Conservation (phyloP, 2,888 invertebrate species). For the Cacoxenus indagator region DNA sequence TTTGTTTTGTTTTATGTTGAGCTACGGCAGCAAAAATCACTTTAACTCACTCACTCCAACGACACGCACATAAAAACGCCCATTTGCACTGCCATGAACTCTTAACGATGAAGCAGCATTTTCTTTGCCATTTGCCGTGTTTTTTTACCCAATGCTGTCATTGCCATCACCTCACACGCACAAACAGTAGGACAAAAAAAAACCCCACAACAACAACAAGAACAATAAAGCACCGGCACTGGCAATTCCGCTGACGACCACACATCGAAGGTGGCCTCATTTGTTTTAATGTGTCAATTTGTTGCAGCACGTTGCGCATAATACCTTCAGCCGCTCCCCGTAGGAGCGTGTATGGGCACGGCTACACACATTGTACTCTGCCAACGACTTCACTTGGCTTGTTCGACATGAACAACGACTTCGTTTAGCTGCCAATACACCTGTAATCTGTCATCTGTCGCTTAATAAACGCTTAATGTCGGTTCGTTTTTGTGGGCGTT, state of each 20-base stretch:
- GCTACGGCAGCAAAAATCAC: constrained; percentile 15
- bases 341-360: neutral
- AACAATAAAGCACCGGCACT: neutral
- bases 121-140: too few relatives aligned
- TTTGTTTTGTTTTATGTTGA: neutral
- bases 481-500: constrained; percentile 11
- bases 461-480: constrained; percentile 55
- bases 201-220: neutral
- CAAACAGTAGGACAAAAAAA: neutral
- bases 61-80: neutral
- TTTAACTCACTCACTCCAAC: constrained; percentile 13
- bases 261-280: constrained; percentile 51
- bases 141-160: neutral
- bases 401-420: neutral
- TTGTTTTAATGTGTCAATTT: constrained; percentile 64
- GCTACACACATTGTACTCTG: neutral
- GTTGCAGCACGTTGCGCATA: constrained; percentile 44
- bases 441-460: constrained; percentile 57
- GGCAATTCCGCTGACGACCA: constrained; percentile 25
- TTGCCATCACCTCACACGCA: constrained; percentile 5
- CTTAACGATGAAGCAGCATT: neutral
- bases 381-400: neutral
- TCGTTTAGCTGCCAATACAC: constrained; percentile 34
- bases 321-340: constrained; percentile 24
- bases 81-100: neutral